A percentile compares a stretch with the other conserved stretches of the same genome.
phyloP scores from a whole-genome alignment of 2,888 invertebrate genomes.

The Axea sp. region DNA sequence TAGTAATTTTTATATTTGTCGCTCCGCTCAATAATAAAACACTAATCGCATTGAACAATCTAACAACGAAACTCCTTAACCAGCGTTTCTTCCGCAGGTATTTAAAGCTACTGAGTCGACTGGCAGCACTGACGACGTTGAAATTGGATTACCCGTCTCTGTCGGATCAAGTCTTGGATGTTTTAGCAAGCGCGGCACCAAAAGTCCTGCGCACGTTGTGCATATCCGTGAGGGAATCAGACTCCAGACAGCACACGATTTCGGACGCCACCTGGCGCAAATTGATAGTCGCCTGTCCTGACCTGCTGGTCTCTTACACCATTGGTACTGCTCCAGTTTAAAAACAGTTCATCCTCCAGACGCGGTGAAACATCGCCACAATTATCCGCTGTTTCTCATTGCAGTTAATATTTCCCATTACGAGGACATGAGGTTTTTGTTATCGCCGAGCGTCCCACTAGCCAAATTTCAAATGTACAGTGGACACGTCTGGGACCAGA shows the following conservation, averaged over 20 bases:
- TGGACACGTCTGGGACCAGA: conserved; percentile 80
- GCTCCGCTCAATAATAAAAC: too few relatives aligned
- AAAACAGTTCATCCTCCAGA: neutral
- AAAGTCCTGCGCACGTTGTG: conserved; percentile 75
- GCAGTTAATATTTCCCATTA: conserved; percentile 79
- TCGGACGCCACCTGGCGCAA: conserved; percentile 78
- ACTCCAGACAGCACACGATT: conserved; percentile 78
- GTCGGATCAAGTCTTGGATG: conserved; percentile 77
- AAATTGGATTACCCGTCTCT: conserved; percentile 80
- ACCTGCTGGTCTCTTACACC: conserved; percentile 77
- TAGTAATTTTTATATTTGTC: too few relatives aligned
- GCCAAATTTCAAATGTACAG: conserved; percentile 79
- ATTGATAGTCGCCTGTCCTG: conserved; percentile 76
- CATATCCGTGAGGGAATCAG: conserved; percentile 78
- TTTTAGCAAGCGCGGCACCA: conserved; percentile 77
- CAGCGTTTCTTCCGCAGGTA: too few relatives aligned
- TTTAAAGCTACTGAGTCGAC: conserved; percentile 75
- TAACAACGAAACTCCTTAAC: too few relatives aligned
- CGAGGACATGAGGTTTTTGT: conserved; percentile 79
- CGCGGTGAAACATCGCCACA: neutral
- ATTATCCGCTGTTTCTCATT: conserved; percentile 26
- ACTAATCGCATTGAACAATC: too few relatives aligned
- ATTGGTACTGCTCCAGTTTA: conserved; percentile 68
- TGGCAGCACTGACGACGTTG: conserved; percentile 76
- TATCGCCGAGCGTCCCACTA: conserved; percentile 79